phyloP scores from a whole-genome alignment of 64 coral and sea anemone species.

The Montipora sp. region DNA sequence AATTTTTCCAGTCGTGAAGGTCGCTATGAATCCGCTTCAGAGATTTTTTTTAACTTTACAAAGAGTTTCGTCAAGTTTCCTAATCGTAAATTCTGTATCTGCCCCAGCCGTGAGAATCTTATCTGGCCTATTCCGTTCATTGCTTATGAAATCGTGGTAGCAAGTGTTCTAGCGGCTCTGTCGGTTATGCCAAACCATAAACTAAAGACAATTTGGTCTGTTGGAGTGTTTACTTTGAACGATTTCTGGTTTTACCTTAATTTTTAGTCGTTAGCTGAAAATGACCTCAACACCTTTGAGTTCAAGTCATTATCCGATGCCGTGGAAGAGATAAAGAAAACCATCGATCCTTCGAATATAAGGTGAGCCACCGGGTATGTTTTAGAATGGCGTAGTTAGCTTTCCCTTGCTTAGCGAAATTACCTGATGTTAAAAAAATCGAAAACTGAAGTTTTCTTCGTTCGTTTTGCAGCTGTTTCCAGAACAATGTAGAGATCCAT shows the following conservation, averaged over 20 bases:
- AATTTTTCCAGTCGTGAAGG: too few species aligned
- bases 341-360: conserved; percentile 85
- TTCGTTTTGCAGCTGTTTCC: conserved; percentile 82
- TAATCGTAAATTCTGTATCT: too few species aligned
- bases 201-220: too few species aligned
- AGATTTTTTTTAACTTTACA: too few species aligned
- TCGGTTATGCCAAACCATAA: too few species aligned
- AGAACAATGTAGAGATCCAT: conserved; percentile 99
- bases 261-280: conserved; percentile 92
- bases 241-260: background rate
- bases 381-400: background rate
- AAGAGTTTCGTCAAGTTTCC: too few species aligned
- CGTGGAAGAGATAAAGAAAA: conserved; percentile 94
- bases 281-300: conserved; percentile 98
- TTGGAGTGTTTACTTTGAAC: background rate
- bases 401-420: background rate
- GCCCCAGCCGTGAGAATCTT: too few species aligned
- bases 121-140: too few species aligned
- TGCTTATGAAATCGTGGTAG: too few species aligned
- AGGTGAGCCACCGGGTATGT: conserved; percentile 48
- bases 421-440: background rate
- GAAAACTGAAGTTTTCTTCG: background rate
- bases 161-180: too few species aligned
- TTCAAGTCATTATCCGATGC: conserved; percentile 94
- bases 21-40: too few species aligned